These are phyloP conservation scores for Engraulis encrasicolus DNA, from an alignment of 2,113 vertebrate genomes.

Conservation along the genomic window DNA sequence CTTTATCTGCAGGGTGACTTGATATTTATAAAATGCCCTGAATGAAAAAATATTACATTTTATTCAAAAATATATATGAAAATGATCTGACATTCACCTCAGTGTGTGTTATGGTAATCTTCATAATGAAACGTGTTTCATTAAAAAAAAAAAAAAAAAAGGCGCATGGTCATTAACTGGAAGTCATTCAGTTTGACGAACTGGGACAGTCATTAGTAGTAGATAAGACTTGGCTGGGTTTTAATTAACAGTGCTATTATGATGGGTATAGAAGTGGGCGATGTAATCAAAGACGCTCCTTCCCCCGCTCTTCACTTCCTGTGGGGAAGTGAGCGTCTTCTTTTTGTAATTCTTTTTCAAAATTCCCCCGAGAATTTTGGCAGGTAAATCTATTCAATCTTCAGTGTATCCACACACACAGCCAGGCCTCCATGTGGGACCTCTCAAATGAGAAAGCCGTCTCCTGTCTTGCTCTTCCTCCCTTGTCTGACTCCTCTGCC, in stretches of 20 bases:
- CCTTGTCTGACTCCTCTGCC: background rate
- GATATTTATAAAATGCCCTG: background rate
- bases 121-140: background rate
- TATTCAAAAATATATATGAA: background rate
- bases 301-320: background rate
- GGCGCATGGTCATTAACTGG: constrained; percentile 5
- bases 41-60: background rate
- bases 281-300: background rate
- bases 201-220: background rate
- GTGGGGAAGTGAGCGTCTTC: constrained; percentile 5
- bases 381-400: constrained; percentile 7
- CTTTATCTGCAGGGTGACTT: background rate
- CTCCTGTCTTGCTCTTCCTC: constrained; percentile 25
- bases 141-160: constrained; percentile 16
- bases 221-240: background rate
- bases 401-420: background rate
- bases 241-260: constrained; percentile 13
- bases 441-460: constrained; percentile 35
- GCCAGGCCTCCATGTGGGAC: constrained; percentile 27
- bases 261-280: background rate
- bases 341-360: background rate
- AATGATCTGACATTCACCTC: background rate
- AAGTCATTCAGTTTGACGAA: constrained; percentile 3
- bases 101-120: background rate
- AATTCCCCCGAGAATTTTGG: background rate